Evolutionary conservation across 2,113 vertebrate species (phyloP).

Genomic region (Phocoena sinus): DNA sequence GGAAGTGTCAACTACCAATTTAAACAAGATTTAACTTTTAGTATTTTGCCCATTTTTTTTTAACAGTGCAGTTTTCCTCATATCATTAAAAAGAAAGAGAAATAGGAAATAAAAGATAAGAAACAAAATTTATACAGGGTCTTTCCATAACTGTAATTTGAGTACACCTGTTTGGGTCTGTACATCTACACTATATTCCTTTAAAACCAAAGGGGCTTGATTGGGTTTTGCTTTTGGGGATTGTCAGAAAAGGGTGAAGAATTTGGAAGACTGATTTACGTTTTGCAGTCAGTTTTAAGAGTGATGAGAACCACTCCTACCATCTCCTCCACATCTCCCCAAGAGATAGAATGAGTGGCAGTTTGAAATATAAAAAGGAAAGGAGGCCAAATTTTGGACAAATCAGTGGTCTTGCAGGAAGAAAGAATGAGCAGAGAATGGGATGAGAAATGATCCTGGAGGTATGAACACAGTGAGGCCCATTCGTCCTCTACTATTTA

Average conservation of each 20-base stretch:
- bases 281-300: background rate
- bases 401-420: background rate
- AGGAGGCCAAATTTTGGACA: background rate
- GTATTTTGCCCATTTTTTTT: background rate
- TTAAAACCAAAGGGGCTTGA: background rate
- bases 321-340: too few relatives aligned
- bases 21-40: conserved; percentile 51
- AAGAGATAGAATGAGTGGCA: background rate
- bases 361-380: conserved; percentile 47
- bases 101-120: background rate
- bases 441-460: background rate
- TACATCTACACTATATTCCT: background rate
- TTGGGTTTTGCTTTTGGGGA: background rate
- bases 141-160: background rate
- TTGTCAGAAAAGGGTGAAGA: background rate
- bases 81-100: background rate
- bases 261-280: background rate
- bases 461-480: background rate
- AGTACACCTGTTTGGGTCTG: background rate
- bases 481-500: background rate
- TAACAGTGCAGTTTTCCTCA: background rate
- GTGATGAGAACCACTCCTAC: background rate
- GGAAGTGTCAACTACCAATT: conserved; percentile 67
- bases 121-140: background rate
- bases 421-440: background rate